A percentile compares a stretch with the other conserved stretches of the same genome.
Conservation (phyloP, 2,888 invertebrate genomes). For the Trimorus sp. region DNA sequence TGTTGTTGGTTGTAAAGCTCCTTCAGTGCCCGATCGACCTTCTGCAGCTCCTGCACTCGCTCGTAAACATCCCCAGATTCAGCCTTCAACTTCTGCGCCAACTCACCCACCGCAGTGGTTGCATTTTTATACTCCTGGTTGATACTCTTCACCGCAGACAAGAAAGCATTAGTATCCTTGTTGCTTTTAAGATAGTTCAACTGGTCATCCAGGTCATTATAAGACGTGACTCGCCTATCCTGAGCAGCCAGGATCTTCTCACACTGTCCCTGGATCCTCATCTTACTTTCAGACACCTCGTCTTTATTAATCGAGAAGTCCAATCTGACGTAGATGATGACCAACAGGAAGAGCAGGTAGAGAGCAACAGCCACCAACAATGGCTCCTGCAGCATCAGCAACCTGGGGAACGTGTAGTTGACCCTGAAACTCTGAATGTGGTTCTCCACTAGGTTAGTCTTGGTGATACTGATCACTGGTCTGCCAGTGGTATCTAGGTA, state of each 20-base stretch:
- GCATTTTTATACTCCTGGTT: slow-evolving; percentile 85
- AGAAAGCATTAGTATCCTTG: slow-evolving; percentile 83
- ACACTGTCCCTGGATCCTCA: slow-evolving; percentile 81
- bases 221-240: slow-evolving; percentile 84
- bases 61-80: slow-evolving; percentile 85
- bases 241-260: slow-evolving; percentile 84
- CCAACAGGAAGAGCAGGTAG: slow-evolving; percentile 93
- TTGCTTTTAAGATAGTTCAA: slow-evolving; percentile 84
- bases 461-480: slow-evolving; percentile 91
- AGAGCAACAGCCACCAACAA: slow-evolving; percentile 93
- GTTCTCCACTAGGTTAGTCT: slow-evolving; percentile 95
- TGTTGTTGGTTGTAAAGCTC: slow-evolving; percentile 82
- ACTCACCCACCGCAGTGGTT: slow-evolving; percentile 82
- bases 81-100: slow-evolving; percentile 83
- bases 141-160: slow-evolving; percentile 83
- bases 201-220: slow-evolving; percentile 85
- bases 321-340: slow-evolving; percentile 96
- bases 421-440: slow-evolving; percentile 98
- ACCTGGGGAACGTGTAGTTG: slow-evolving; percentile 92
- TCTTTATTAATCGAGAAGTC: slow-evolving; percentile 96
- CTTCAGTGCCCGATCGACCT: slow-evolving; percentile 82
- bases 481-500: slow-evolving; percentile 98
- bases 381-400: slow-evolving; percentile 96
- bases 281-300: slow-evolving; percentile 83
- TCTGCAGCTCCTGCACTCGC: slow-evolving; percentile 84